Evolutionary conservation across 2,113 vertebrate genomes (phyloP).

Genomic region (Bubo blakistoni): DNA sequence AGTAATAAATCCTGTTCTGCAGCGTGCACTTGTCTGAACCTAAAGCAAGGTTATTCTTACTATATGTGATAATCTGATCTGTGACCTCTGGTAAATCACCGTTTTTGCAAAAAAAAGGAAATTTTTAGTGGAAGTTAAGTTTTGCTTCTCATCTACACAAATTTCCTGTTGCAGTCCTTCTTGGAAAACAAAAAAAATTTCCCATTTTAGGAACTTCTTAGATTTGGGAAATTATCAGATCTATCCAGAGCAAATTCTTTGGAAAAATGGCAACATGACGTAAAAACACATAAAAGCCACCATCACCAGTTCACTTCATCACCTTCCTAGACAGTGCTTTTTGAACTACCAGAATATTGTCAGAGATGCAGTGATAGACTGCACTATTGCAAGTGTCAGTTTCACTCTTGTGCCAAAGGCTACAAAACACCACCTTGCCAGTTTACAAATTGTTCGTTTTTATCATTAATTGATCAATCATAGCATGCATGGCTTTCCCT

Average conservation of each 20-base stretch:
- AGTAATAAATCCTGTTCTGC: not conserved
- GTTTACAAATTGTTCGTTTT: not conserved
- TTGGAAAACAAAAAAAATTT: not conserved
- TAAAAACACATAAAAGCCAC: not conserved
- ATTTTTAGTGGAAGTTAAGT: not conserved
- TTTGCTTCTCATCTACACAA: not conserved
- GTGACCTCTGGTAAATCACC: not conserved
- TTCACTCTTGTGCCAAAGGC: not conserved
- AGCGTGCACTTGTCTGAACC: not conserved
- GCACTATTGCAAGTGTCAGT: not conserved
- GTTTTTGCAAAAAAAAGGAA: not conserved
- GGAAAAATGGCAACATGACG: not conserved
- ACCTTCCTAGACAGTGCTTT: not conserved
- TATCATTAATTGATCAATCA: not conserved
- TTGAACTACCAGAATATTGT: not conserved
- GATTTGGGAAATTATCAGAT: not conserved
- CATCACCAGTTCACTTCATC: not conserved
- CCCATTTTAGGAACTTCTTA: not conserved
- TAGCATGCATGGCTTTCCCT: not conserved
- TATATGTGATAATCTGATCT: not conserved
- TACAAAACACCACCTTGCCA: not conserved
- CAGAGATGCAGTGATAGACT: not conserved
- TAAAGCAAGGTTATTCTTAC: not conserved
- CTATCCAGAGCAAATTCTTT: not conserved
- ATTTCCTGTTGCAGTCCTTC: not conserved